Evolutionary conservation across 1,140 invertebrate genomes (phyloP).

Genomic region (Yoshiicerus persimilis): DNA sequence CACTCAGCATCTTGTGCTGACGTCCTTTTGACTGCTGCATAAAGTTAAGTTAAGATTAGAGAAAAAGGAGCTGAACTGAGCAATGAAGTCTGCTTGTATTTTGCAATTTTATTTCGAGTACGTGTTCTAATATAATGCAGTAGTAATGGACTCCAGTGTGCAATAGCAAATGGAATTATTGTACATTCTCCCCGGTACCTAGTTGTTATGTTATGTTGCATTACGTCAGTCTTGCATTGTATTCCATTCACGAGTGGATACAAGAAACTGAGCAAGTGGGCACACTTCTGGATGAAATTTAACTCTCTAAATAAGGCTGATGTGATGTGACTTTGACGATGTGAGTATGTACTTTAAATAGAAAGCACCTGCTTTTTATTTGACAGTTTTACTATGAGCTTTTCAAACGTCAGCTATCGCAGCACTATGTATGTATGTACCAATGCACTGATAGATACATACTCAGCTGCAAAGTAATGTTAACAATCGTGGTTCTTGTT

Average conservation of each 20-base stretch:
- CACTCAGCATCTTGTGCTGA: background rate
- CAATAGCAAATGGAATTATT: background rate
- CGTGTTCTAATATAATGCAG: constrained; percentile 12
- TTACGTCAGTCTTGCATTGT: background rate
- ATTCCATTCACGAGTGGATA: background rate
- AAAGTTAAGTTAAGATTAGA: background rate
- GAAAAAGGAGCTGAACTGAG: background rate
- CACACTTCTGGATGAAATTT: background rate
- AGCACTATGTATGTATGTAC: background rate
- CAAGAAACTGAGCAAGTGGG: background rate
- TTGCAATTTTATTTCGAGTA: constrained; percentile 2
- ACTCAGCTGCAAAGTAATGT: background rate
- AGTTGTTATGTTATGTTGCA: background rate
- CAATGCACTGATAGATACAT: background rate
- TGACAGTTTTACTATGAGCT: background rate
- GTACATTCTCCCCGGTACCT: background rate
- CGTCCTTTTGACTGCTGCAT: background rate
- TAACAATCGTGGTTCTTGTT: background rate
- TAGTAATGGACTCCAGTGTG: background rate
- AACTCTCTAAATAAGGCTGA: background rate
- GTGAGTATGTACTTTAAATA: background rate
- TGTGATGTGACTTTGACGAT: background rate
- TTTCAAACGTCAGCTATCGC: background rate
- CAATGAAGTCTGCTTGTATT: background rate
- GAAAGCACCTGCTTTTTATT: constrained; percentile 3